These are phyloP conservation scores for Mastacembelus armatus DNA, from an alignment of 2,797 vertebrate genomes.

Conservation along the genomic window DNA sequence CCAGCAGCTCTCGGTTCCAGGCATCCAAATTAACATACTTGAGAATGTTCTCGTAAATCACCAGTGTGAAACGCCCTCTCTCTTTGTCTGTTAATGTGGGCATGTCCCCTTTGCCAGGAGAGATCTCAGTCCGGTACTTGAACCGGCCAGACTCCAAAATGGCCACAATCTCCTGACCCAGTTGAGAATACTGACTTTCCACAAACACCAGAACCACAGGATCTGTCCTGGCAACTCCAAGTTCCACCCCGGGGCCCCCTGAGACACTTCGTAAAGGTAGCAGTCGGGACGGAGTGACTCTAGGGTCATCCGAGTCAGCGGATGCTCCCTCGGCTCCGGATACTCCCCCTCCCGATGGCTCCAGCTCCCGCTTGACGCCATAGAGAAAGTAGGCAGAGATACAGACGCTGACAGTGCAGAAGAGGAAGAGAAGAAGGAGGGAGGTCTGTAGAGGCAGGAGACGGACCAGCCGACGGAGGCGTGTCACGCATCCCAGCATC, in stretches of 20 bases:
- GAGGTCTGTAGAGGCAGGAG: conserved; percentile 95
- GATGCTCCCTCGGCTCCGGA: conserved; percentile 84
- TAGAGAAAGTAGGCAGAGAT: conserved; percentile 98
- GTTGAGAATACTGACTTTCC: conserved; percentile 98
- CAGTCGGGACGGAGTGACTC: conserved; percentile 90
- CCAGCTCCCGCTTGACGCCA: conserved; percentile 95
- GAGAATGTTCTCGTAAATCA: conserved; percentile 98
- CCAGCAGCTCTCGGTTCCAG: conserved; percentile 98
- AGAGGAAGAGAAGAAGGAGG: conserved; percentile 94
- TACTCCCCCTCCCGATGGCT: conserved; percentile 84
- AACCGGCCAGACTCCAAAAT: conserved; percentile 97
- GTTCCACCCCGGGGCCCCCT: conserved; percentile 66
- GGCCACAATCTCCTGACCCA: conserved; percentile 98
- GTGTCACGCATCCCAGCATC: conserved; percentile 91
- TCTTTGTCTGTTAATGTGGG: conserved; percentile 97
- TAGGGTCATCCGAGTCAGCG: conserved; percentile 89
- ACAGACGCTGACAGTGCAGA: conserved; percentile 96
- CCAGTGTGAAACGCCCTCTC: conserved; percentile 93
- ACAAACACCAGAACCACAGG: conserved; percentile 97
- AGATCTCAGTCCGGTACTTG: conserved; percentile 96
- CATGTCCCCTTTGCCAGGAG: conserved; percentile 98
- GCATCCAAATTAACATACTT: conserved; percentile 98
- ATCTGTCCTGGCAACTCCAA: conserved; percentile 90
- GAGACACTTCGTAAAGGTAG: conserved; percentile 84
- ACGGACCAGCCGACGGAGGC: conserved; percentile 93